phyloP scores from a whole-genome alignment of 2,113 vertebrate genomes.

The Indicator maculatus region DNA sequence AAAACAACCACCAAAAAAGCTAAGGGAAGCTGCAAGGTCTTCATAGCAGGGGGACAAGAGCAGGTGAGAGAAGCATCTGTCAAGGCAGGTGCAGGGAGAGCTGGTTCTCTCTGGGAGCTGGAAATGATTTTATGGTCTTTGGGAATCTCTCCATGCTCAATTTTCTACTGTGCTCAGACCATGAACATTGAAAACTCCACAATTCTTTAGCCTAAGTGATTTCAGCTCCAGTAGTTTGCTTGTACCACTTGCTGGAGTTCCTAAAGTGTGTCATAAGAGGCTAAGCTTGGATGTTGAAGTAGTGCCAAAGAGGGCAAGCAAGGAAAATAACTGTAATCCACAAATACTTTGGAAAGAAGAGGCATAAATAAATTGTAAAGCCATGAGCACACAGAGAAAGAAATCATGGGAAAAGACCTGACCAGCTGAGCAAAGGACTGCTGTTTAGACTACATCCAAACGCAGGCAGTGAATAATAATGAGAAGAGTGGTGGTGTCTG shows the following conservation, averaged over 20 bases:
- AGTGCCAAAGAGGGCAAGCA: background rate
- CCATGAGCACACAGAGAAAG: background rate
- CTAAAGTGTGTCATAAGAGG: constrained; percentile 19
- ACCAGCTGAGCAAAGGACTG: background rate
- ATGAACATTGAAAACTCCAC: background rate
- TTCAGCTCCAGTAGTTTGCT: constrained; percentile 12
- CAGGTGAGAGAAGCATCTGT: background rate
- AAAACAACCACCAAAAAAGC: too few species aligned
- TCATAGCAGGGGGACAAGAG: too few species aligned
- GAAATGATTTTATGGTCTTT: background rate
- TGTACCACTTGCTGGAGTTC: background rate
- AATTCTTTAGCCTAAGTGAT: background rate
- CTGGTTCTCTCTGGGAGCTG: background rate
- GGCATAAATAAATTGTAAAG: constrained; percentile 43
- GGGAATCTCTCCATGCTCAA: background rate
- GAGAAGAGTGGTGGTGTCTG: background rate
- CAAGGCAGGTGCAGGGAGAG: background rate
- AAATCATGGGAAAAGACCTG: background rate
- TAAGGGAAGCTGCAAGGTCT: background rate
- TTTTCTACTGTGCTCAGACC: background rate
- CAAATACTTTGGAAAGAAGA: background rate
- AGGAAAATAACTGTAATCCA: constrained; percentile 37
- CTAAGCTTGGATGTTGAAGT: constrained; percentile 18
- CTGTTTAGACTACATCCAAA: background rate
- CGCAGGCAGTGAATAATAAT: background rate